Conservation (phyloP, 2,113 vertebrate genomes). For the Ardeotis arabs region DNA sequence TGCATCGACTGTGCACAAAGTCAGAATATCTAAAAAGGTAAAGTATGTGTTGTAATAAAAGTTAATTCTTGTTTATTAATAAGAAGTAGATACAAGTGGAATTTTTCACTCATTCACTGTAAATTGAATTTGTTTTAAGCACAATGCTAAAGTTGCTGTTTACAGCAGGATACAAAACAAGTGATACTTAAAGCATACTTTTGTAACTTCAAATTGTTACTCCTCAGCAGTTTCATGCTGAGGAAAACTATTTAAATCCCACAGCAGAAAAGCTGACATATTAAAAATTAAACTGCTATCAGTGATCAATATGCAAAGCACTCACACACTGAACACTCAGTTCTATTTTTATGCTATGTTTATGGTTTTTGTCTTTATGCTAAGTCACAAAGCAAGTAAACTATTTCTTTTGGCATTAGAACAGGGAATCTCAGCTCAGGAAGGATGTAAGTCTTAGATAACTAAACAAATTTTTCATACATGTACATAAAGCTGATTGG, state of each 20-base stretch:
- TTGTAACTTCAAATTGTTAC: not conserved
- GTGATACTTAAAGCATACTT: not conserved
- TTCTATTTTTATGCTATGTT: not conserved
- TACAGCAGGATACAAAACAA: not conserved
- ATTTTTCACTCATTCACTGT: not conserved
- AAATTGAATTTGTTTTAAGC: not conserved
- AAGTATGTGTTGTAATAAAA: not conserved
- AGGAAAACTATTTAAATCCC: not conserved
- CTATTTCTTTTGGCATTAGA: not conserved
- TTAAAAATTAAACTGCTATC: conserved; percentile 39
- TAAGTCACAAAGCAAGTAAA: not conserved
- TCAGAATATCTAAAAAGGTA: not conserved
- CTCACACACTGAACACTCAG: not conserved
- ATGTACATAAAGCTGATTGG: not conserved
- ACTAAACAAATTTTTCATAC: not conserved
- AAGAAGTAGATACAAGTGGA: not conserved
- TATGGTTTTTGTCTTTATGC: not conserved
- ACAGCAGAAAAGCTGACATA: not conserved
- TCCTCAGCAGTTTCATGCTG: not conserved
- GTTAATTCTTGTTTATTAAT: not conserved
- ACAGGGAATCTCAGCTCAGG: not conserved
- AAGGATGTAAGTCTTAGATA: not conserved
- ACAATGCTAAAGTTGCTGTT: not conserved
- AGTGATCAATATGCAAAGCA: not conserved
- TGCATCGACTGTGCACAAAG: not conserved